Evolutionary conservation across 2,888 invertebrate genomes (phyloP).

Genomic region (Pardosa pseudoannulata): DNA sequence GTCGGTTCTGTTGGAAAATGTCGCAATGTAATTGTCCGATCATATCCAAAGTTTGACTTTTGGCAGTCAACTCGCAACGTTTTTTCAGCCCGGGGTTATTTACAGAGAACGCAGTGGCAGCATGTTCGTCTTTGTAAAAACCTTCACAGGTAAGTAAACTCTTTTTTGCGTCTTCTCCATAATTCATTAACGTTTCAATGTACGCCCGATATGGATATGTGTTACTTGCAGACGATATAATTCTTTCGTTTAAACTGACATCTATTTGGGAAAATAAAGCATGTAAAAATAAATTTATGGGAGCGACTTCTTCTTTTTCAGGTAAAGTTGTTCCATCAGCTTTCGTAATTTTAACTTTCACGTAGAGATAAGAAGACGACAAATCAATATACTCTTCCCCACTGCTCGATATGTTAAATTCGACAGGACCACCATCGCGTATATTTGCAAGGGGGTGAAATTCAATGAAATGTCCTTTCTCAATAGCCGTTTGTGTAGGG

Average conservation of each 20-base stretch:
- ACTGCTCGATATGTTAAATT: slow-evolving; percentile 36
- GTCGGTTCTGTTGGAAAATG: slow-evolving; percentile 22
- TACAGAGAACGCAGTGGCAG: background rate
- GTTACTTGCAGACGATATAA: slow-evolving; percentile 19
- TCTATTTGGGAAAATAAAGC: slow-evolving; percentile 45
- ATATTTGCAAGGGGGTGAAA: slow-evolving; percentile 36
- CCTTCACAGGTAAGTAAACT: slow-evolving; percentile 4
- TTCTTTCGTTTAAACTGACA: slow-evolving; percentile 29
- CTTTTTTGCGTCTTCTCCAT: slow-evolving; percentile 23
- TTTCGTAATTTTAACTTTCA: slow-evolving; percentile 49
- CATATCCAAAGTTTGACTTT: slow-evolving; percentile 31
- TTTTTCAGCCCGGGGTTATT: slow-evolving; percentile 23
- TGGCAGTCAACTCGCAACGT: background rate
- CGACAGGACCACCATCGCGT: slow-evolving; percentile 27
- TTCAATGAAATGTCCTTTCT: background rate
- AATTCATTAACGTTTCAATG: slow-evolving; percentile 42
- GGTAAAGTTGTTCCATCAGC: background rate
- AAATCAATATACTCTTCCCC: slow-evolving; percentile 45
- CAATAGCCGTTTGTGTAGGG: background rate
- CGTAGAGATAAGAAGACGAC: slow-evolving; percentile 4
- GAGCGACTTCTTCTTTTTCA: slow-evolving; percentile 15
- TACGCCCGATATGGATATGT: slow-evolving; percentile 21
- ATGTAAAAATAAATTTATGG: slow-evolving; percentile 47
- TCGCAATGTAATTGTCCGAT: slow-evolving; percentile 31
- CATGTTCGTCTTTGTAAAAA: slow-evolving; percentile 21